Percentiles rank a stretch among this genome's conserved stretches.
Conservation (phyloP, 2,797 vertebrate genomes). For the Fistularia tabacaria region DNA sequence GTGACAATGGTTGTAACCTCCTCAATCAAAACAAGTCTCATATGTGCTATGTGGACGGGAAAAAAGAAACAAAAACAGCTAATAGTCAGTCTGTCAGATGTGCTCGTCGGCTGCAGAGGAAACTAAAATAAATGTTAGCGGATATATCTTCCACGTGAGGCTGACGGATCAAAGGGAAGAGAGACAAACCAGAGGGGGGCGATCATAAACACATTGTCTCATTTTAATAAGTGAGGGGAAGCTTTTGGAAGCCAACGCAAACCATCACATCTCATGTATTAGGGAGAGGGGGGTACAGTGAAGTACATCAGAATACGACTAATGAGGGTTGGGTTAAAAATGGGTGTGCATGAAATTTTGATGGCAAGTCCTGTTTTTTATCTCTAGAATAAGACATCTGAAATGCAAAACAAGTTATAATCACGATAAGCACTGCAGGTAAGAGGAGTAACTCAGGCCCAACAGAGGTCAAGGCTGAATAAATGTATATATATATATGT, state of each 20-base stretch:
- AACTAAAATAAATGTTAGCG: slow-evolving; percentile 70
- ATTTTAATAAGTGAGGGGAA: slow-evolving; percentile 69
- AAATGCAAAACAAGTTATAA: slow-evolving; percentile 1
- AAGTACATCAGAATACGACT: slow-evolving; percentile 56
- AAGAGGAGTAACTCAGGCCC: neutral
- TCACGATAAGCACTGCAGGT: neutral
- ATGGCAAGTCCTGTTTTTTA: slow-evolving; percentile 24
- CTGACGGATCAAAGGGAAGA: slow-evolving; percentile 70
- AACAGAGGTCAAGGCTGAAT: neutral
- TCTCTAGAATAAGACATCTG: slow-evolving; percentile 9
- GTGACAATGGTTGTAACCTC: slow-evolving; percentile 67
- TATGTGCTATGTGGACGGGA: slow-evolving; percentile 31
- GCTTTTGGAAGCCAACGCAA: slow-evolving; percentile 40
- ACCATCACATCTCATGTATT: slow-evolving; percentile 40
- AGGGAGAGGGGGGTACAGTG: slow-evolving; percentile 7
- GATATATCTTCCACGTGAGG: slow-evolving; percentile 67
- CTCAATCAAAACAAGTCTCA: slow-evolving; percentile 65
- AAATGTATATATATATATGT: neutral
- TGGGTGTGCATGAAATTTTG: slow-evolving; percentile 41
- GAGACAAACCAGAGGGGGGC: slow-evolving; percentile 55
- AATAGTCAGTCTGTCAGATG: slow-evolving; percentile 75
- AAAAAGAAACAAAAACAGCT: slow-evolving; percentile 62
- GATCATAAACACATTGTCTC: slow-evolving; percentile 66
- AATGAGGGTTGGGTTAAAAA: slow-evolving; percentile 61
- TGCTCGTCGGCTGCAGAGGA: slow-evolving; percentile 63